Evolutionary conservation across 2,888 invertebrate species (phyloP).

Genomic region (Ellobium chinense): DNA sequence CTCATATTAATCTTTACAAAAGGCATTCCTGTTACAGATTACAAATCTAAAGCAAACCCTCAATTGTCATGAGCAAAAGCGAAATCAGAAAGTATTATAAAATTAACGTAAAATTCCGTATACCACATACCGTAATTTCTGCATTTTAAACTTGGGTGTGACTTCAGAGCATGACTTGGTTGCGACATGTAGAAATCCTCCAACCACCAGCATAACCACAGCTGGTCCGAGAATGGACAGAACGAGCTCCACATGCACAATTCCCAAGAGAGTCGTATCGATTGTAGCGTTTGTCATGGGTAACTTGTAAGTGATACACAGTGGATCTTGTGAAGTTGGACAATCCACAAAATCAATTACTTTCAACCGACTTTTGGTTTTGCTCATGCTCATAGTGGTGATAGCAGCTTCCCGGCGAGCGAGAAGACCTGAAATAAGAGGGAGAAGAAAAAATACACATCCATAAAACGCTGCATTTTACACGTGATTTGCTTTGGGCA

Average conservation of each 20-base stretch:
- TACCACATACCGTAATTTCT: neutral
- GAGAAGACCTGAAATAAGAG: no score
- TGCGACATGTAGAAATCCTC: neutral
- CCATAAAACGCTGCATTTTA: no score
- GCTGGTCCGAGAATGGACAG: neutral
- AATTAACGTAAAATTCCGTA: no score
- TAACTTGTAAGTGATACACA: neutral
- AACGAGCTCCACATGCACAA: neutral
- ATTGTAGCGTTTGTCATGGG: neutral
- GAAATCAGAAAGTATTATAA: no score
- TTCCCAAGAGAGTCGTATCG: neutral
- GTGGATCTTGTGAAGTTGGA: slow-evolving; percentile 74
- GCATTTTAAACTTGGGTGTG: neutral
- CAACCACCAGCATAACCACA: neutral
- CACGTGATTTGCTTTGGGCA: no score
- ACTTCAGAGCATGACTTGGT: neutral
- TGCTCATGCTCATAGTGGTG: slow-evolving; percentile 78
- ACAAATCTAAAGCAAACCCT: no score
- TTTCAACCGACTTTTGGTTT: slow-evolving; percentile 78
- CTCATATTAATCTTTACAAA: no score
- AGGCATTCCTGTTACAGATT: no score
- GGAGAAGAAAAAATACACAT: no score
- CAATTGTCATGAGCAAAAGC: no score
- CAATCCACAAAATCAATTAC: slow-evolving; percentile 79
- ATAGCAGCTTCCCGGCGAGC: slow-evolving; percentile 67